Base-by-base conservation (phyloP, 2,797 vertebrate genomes). In the Salmo trutta region DNA sequence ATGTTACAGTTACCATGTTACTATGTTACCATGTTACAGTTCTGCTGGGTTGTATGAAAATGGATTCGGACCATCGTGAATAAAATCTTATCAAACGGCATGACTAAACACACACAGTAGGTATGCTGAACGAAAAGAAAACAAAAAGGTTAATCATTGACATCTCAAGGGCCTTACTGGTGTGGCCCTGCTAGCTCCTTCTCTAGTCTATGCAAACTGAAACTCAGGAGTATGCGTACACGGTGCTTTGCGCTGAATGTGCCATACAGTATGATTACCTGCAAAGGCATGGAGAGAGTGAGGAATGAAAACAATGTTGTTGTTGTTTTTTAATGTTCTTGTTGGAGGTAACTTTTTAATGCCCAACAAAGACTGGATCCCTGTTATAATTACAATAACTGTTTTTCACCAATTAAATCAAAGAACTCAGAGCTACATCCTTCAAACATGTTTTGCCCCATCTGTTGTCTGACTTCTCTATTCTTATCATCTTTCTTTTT, bases 71-170 rank as follows among this genome's bases (percentile, higher is more conserved):
- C 24, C 31, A 53, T 29, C 5, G 41, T 27, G 68, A 52, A 24
- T 47, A n/a, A 66, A 62, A 21, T 21, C 73, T 77, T 75, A 77
- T 83, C 75, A 66, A 74, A 64, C 7, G 16, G 73, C 21, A 36
- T 71, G 71, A 78, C 72, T 74, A 79, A 75, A 27, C 70, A 27
- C n/a, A 52, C 41, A 53, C 47, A 72, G 41, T 47, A 47, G 41
- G 10, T 14, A 14, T 10, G 10, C 41, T 14, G 27, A 51, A 21
- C 5, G 47, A 19, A 36, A 41, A 36, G 14, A 15, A 71, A 71
- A 19, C 27, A 21, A 1, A 5, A 4, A 27, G 27, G 71, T 72
- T 54, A 72, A 56, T 72, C 71, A 72, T 72, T 72, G 52, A 71
- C 19, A 51, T 47, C 41, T 71, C 69, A 24, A 41, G 31, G 33